Evolutionary conservation across 2,113 vertebrate species (phyloP).

Genomic region (Sapayoa aenigma): DNA sequence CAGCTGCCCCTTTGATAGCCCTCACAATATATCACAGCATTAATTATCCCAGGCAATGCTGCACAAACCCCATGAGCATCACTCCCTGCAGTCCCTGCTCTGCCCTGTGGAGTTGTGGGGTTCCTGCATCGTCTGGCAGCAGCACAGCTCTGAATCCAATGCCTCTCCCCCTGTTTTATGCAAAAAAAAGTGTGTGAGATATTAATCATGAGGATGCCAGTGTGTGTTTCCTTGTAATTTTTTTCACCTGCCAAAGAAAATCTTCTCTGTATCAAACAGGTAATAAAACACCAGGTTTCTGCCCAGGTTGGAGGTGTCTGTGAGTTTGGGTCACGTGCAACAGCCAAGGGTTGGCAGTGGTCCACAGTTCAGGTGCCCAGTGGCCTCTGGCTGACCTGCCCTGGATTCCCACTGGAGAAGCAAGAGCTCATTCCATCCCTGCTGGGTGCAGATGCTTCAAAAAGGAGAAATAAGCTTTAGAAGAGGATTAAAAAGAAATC

Average conservation of each 20-base stretch:
- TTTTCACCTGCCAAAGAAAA: neutral
- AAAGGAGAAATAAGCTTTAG: neutral
- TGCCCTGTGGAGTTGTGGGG: neutral
- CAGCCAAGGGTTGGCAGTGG: neutral
- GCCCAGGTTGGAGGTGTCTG: fast-evolving
- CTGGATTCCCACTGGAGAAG: neutral
- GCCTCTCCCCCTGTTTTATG: neutral
- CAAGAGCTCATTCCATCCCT: neutral
- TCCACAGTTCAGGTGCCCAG: fast-evolving
- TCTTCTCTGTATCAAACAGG: neutral
- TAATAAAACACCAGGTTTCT: neutral
- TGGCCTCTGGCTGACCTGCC: neutral
- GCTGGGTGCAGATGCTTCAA: fast-evolving
- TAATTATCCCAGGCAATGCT: neutral
- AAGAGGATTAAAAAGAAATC: neutral
- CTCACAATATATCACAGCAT: neutral
- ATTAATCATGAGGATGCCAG: neutral
- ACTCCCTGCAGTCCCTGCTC: neutral
- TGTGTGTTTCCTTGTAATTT: fast-evolving
- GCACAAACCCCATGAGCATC: neutral
- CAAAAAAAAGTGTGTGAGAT: neutral
- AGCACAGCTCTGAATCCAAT: fast-evolving
- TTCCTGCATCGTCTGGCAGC: neutral
- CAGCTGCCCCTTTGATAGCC: neutral
- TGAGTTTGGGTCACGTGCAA: fast-evolving